Evolutionary conservation across 2,113 vertebrate species (phyloP).

Genomic region (Tachysurus fulvidraco): DNA sequence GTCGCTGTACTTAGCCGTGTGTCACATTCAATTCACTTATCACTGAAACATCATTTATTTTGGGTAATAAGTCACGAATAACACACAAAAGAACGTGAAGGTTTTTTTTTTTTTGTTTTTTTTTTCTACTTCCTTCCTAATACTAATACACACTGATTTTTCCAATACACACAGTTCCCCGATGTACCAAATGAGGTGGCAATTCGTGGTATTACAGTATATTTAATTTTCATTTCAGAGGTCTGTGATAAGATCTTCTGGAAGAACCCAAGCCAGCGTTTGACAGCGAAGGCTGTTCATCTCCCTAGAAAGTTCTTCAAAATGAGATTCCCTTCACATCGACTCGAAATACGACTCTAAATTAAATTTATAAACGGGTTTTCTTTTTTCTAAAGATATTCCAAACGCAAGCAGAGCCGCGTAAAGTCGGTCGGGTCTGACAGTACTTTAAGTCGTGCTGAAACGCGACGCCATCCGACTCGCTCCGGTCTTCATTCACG

Average conservation of each 20-base stretch:
- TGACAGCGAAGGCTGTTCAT: neutral
- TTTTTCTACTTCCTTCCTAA: neutral
- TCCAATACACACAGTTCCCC: neutral
- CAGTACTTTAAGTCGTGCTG: neutral
- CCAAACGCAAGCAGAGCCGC: neutral
- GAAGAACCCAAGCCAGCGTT: neutral
- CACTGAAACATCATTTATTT: neutral
- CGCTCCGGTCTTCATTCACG: neutral
- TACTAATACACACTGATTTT: too few relatives aligned
- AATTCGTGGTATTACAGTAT: neutral
- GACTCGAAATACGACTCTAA: neutral
- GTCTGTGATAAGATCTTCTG: neutral
- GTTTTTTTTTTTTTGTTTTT: neutral
- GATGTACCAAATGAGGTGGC: neutral
- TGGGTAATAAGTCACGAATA: neutral
- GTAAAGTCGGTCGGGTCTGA: neutral
- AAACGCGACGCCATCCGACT: neutral
- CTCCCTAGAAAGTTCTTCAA: neutral
- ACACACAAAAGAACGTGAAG: neutral
- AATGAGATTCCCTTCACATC: neutral
- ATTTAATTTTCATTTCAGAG: neutral
- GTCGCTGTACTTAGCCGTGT: too few relatives aligned
- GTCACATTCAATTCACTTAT: too few relatives aligned
- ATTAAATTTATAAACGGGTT: neutral
- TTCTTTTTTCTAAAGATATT: neutral